phyloP scores from a whole-genome alignment of 2,888 invertebrate species.

The Cephus pygmeus region DNA sequence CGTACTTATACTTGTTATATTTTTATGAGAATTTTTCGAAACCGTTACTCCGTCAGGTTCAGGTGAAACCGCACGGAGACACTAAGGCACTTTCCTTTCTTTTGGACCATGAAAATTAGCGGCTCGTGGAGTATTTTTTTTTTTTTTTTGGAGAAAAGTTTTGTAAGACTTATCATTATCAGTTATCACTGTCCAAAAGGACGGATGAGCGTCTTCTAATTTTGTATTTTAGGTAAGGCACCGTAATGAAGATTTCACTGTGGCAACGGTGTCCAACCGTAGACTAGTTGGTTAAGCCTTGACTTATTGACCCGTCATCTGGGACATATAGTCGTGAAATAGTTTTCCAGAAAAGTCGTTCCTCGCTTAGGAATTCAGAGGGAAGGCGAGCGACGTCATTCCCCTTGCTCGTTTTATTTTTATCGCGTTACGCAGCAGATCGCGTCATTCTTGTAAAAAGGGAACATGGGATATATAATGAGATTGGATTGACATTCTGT shows the following conservation, averaged over 20 bases:
- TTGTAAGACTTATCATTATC: neutral
- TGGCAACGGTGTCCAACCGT: neutral
- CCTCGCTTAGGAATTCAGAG: too few species aligned
- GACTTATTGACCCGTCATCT: neutral
- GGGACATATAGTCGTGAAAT: neutral
- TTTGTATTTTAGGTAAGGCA: neutral
- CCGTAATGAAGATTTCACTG: neutral
- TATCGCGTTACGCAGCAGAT: neutral
- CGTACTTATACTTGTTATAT: neutral
- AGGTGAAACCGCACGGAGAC: neutral
- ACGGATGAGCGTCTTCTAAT: neutral
- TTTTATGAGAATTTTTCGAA: neutral
- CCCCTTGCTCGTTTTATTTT: neutral
- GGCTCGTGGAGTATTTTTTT: neutral
- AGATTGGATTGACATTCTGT: neutral
- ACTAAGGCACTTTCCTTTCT: neutral
- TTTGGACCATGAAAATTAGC: neutral
- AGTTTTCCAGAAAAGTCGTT: neutral
- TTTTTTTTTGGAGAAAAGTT: neutral
- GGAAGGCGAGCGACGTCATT: neutral
- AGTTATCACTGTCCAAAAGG: neutral
- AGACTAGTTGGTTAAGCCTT: neutral
- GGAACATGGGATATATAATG: neutral
- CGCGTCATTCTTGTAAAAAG: neutral
- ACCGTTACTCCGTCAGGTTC: neutral